Evolutionary conservation across 1,140 invertebrate species (phyloP), one percentile per base, ranked within the genome.

Genomic region (Heliconius hewitsoni): DNA sequence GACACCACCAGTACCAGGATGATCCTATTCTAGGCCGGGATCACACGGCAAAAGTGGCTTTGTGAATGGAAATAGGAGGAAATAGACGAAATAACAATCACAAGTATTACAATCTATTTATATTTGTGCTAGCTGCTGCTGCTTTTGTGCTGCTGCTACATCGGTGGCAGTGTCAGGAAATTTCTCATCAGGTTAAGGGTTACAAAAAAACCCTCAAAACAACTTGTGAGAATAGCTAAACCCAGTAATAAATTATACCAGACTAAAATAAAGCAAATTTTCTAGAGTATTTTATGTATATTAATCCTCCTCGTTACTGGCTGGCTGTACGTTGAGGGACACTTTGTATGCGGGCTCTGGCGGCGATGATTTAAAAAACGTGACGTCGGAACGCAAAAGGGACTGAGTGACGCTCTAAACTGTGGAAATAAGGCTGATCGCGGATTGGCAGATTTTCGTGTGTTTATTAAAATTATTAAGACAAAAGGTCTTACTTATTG

Each of bases 291-390:
- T 80, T 76, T 76, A 76, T 73, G 30, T 76, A 72, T 76, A 76
- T 76, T 76, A 76, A 80, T 76, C 70, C 74, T 71, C 8, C 42
- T 52, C 66, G 79, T 71, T 79, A 78, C 34, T 42, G 71, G 52
- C 74, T 77, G 71, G 42, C 42, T 11, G 42, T 79, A 74, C 74
- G 80, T 76, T 73, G 70, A 81, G 80, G 81, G 76, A 82, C 81
- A 81, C 84, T 89, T 83, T 84, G 87, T 86, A 89, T 87, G 85
- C 87, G 74, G 78, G 42, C 66, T 75, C 81, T 76, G 74, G 76
- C 57, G 60, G 81, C 80, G 83, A 84, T 88, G 84, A 87, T 88
- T 88, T 86, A 88, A 86, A 88, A 88, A 88, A 86, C 87, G 87
- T 88, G 87, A 86, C 83, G 82, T 72, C 79, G 30, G 71, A 81